These are phyloP conservation scores for Steinernema hermaphroditum DNA, from an alignment of 2,888 invertebrate species.

Conservation along the genomic window DNA sequence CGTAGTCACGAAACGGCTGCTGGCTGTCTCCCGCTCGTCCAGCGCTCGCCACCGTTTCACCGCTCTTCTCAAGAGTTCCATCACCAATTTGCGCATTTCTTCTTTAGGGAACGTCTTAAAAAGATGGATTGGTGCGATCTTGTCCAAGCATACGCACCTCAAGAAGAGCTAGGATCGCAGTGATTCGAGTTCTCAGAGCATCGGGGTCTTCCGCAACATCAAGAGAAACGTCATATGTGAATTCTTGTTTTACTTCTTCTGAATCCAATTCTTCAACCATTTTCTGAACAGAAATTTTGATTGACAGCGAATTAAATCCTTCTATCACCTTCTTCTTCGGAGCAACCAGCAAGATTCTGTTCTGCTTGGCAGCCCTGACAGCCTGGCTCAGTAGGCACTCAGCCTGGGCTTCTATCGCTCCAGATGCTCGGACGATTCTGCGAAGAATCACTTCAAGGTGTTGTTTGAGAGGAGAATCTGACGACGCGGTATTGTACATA, in stretches of 20 bases:
- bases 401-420: background rate
- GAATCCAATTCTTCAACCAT: constrained; percentile 1
- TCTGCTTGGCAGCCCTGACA: background rate
- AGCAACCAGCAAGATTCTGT: background rate
- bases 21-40: background rate
- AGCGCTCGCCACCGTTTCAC: constrained; percentile 27
- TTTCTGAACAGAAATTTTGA: background rate
- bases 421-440: background rate
- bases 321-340: constrained; percentile 4
- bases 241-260: background rate
- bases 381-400: background rate
- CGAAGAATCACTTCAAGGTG: background rate
- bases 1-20: background rate
- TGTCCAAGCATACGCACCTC: background rate
- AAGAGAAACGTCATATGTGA: constrained; percentile 1
- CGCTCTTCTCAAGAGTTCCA: constrained; percentile 2
- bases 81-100: constrained; percentile 9
- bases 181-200: background rate
- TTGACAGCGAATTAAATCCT: too few relatives aligned
- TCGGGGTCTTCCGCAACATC: constrained; percentile 28
- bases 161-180: constrained; percentile 4
- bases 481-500: background rate
- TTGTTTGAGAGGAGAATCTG: background rate
- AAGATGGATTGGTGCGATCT: background rate
- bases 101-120: constrained; percentile 28